Base-by-base conservation (phyloP, 2,888 invertebrate species). In the Tetragonisca angustula region DNA sequence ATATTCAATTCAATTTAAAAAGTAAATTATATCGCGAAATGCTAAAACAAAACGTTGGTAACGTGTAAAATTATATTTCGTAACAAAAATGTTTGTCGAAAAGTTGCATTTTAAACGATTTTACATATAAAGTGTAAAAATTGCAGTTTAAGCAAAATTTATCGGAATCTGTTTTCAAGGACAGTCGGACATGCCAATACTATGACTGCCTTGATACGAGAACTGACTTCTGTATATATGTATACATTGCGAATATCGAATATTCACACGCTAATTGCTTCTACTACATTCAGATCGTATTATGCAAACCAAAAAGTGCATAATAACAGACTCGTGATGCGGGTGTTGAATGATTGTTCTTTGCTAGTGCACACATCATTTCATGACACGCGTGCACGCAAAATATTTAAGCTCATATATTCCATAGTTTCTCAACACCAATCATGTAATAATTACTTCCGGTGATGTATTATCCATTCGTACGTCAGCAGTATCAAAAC, bases 381-480 rank as follows among this genome's bases (percentile, higher is more conserved):
- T 56, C 24, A 61, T 69, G 79, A 67, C 54, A 71, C 36, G 79
- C 68, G 79, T 79, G 73, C 83, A 83, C 79, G 85, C 87, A 69
- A 80, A 88, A 75, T 81, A 69, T 84, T 89, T 79, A 36, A 78
- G 78, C 76, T 82, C 69, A 65, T 86, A 75, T 67, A 81, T 74
- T 54, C 19, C 50, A 75, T 36, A 72, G 75, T 68, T 64, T 65
- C 49, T 77, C 74, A 24, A 59, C 80, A 65, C 79, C 74, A 71
- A 75, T 71, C 71, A 62, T 52, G 62, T 79, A 78, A 84, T 84
- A 80, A 89, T 80, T 79, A 81, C 72, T 82, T 85, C 85, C 84
- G 81, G 74, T 15, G 27, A 62, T n/a, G 21, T 56, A 72, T 71
- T 65, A 76, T 54, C 49, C 27, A 67, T 76, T 65, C 19, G 27